Evolutionary conservation across 2,888 invertebrate genomes (phyloP).

Genomic region (Agrochola circellaris): DNA sequence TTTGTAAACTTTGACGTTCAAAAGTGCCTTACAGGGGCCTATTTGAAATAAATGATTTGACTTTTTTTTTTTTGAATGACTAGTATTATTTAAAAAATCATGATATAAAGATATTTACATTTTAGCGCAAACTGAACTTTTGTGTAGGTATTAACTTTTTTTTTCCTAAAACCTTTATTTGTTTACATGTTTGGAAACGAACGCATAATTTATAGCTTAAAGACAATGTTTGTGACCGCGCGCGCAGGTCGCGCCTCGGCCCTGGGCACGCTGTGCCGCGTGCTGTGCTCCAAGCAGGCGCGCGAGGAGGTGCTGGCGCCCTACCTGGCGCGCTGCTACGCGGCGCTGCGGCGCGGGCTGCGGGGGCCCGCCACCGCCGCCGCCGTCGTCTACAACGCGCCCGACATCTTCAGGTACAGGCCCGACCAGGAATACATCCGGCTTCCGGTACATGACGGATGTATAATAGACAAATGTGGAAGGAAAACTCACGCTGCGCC

Average conservation of each 20-base stretch:
- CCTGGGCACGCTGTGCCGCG: slow-evolving; percentile 97
- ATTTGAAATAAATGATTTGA: no score
- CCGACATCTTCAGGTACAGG: slow-evolving; percentile 94
- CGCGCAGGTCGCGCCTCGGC: slow-evolving; percentile 96
- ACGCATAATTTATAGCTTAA: no score
- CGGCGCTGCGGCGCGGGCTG: slow-evolving; percentile 97
- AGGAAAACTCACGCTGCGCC: no score
- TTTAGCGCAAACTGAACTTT: not conserved
- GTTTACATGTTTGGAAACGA: not conserved
- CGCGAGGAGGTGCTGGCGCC: slow-evolving; percentile 97
- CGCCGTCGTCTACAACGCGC: slow-evolving; percentile 96
- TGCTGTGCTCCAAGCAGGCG: slow-evolving; percentile 98
- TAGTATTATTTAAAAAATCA: not conserved
- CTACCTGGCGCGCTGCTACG: slow-evolving; percentile 98
- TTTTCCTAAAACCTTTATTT: not conserved
- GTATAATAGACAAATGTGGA: no score
- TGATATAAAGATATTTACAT: not conserved
- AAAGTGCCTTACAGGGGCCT: no score
- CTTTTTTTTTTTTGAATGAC: no score
- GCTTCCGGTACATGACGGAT: no score
- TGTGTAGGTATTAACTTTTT: not conserved
- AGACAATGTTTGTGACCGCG: fast-evolving
- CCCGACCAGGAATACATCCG: slow-evolving; percentile 86
- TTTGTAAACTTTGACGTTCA: no score
- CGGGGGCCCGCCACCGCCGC: slow-evolving; percentile 93